A percentile compares a stretch with the other conserved stretches of the same genome.
phyloP scores from a whole-genome alignment of 2,888 invertebrate species.

The Sesia apiformis region DNA sequence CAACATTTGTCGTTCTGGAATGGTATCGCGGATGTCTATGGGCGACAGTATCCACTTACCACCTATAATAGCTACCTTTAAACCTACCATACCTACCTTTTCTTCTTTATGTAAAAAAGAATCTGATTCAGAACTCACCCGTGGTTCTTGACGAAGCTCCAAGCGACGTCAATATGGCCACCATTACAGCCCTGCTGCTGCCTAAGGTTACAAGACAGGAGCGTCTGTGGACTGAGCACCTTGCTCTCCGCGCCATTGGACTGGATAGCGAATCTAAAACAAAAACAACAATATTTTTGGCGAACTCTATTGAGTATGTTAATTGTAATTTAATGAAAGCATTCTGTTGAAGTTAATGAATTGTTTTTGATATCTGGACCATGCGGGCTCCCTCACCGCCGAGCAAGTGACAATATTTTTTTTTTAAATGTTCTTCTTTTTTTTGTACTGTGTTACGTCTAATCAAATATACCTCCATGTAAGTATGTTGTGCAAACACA shows the following conservation, averaged over 20 bases:
- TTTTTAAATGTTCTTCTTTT: too few species aligned
- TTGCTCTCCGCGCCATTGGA: constrained; percentile 85
- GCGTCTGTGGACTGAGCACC: constrained; percentile 86
- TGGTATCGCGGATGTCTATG: not conserved
- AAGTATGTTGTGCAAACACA: too few species aligned
- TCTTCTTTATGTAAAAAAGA: too few species aligned
- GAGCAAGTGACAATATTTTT: too few species aligned
- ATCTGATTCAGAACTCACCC: constrained; percentile 66
- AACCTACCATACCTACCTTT: not conserved
- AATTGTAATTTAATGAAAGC: too few species aligned
- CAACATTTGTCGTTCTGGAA: not conserved
- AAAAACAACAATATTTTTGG: not conserved
- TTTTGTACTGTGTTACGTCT: too few species aligned
- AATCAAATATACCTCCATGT: too few species aligned
- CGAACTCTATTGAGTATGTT: too few species aligned
- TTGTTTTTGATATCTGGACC: too few species aligned
- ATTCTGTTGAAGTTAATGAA: too few species aligned
- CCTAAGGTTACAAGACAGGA: constrained; percentile 88
- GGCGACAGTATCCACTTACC: too few species aligned
- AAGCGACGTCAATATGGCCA: constrained; percentile 92
- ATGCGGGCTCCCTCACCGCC: too few species aligned
- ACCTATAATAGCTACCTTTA: not conserved
- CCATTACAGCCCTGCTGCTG: constrained; percentile 89
- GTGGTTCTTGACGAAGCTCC: constrained; percentile 88
- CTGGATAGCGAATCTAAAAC: constrained; percentile 84